A percentile compares a stretch with the other conserved stretches of the same genome.
These are phyloP conservation scores for Heterohyrax brucei DNA, from an alignment of 2,797 vertebrate genomes.

Conservation along the genomic window DNA sequence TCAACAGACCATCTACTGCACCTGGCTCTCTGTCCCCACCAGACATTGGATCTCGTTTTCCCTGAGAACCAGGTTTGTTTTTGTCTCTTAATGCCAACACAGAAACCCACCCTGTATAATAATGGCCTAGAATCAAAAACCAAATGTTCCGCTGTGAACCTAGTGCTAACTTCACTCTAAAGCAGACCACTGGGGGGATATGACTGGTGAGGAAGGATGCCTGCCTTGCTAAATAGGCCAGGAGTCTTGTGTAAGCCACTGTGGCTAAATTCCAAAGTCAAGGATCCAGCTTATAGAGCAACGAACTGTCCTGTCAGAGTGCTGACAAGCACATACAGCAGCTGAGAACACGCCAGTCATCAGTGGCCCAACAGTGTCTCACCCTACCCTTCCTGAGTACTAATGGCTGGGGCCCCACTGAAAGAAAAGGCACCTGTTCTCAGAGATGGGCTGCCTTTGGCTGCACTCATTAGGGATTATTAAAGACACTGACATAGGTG, in stretches of 20 bases:
- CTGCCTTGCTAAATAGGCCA: conserved; percentile 70
- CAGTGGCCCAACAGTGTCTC: neutral
- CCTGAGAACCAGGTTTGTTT: conserved; percentile 82
- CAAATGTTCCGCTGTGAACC: conserved; percentile 80
- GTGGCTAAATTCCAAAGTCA: conserved; percentile 75
- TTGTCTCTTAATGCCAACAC: conserved; percentile 80
- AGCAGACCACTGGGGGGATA: conserved; percentile 69
- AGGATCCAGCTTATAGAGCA: conserved; percentile 70
- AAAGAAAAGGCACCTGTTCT: neutral
- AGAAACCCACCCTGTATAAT: conserved; percentile 84
- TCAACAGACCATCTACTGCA: neutral
- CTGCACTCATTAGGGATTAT: neutral
- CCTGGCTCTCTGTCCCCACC: conserved; percentile 25
- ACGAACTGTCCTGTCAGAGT: conserved; percentile 66
- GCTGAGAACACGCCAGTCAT: neutral
- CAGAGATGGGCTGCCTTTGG: neutral
- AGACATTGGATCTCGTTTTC: conserved; percentile 82
- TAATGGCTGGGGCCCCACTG: neutral
- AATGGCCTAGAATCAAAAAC: conserved; percentile 83
- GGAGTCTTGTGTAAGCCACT: conserved; percentile 60
- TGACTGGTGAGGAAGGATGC: neutral
- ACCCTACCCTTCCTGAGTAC: neutral
- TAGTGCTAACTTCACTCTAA: conserved; percentile 76
- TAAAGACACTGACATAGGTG: conserved; percentile 15
- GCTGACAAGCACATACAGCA: conserved; percentile 43